Evolutionary conservation across 2,797 vertebrate genomes (phyloP), one percentile per base, ranked within the genome.

Genomic region (Pipistrellus pygmaeus): DNA sequence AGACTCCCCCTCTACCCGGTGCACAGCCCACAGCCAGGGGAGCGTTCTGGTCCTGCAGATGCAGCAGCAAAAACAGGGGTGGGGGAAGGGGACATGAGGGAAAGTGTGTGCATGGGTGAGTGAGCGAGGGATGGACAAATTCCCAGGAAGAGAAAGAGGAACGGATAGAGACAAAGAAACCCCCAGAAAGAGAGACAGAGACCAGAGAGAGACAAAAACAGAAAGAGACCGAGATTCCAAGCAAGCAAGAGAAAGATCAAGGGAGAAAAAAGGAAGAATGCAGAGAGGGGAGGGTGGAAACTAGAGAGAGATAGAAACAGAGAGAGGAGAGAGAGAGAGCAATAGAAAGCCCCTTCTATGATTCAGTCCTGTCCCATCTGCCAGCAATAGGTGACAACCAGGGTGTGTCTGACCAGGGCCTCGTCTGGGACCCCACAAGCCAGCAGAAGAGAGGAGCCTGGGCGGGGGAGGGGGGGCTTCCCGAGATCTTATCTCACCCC

Each of bases 391-490:
- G 20, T 0, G 2, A 32, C 13, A 25, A 44, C 32, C 51, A n/a
- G 38, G 15, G 35, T 18, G 6, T n/a, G 75, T 76, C 75, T 20
- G 21, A 35, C n/a, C 11, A 44, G 3, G 0, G 14, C 35, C 3
- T 82, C 25, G 15, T 6, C 7, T n/a, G 17, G 21, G 27, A 17
- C 32, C 25, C 20, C 75, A 25, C 30, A 35, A 1, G 20, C 30
- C 0, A 2, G 32, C 5, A 4, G 10, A 5, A 25, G 35, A 46
- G 41, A 30, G 51, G 14, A 44, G 6, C 11, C 10, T 20, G 9
- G 20, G 44, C 44, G 62, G 23, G 69, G 44, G 44, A 4, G 10
- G 44, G 44, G 10, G 10, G 44, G 35, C 25, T 7, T 30, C 41
- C 25, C 4, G n/a, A 82, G 25, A 2, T 60, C 46, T 66, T 3